Conservation (phyloP, 2,888 invertebrate genomes). For the Suillia variegata region DNA sequence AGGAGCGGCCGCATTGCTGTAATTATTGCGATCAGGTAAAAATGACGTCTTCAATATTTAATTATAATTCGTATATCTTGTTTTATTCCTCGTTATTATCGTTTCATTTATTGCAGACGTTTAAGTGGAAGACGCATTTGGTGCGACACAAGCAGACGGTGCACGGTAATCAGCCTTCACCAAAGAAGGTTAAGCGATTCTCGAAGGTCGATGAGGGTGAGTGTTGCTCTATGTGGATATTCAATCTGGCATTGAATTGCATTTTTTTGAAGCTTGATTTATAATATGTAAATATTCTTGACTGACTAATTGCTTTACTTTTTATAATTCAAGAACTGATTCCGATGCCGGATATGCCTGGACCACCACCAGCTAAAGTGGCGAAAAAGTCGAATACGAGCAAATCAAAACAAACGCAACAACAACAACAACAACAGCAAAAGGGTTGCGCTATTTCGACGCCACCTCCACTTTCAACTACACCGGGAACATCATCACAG, state of each 20-base stretch:
- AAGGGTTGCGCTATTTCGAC: conserved; percentile 51
- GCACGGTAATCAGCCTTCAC: conserved; percentile 57
- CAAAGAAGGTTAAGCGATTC: conserved; percentile 57
- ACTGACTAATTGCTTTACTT: too few relatives aligned
- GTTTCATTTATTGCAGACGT: conserved; percentile 43
- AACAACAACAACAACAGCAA: conserved; percentile 36
- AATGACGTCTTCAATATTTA: neutral
- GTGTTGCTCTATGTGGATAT: conserved; percentile 12
- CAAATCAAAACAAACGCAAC: conserved; percentile 53
- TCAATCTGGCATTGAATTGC: neutral
- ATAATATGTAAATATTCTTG: too few relatives aligned
- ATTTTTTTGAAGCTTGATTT: conserved; percentile 6
- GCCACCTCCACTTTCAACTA: conserved; percentile 56
- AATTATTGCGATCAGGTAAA: conserved; percentile 58
- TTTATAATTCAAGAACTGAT: too few relatives aligned
- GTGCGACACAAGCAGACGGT: conserved; percentile 60
- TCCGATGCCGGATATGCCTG: conserved; percentile 56
- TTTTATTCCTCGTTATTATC: neutral
- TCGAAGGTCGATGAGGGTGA: conserved; percentile 58
- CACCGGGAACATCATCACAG: conserved; percentile 55
- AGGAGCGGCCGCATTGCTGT: conserved; percentile 60
- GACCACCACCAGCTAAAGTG: conserved; percentile 58
- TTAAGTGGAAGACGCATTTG: conserved; percentile 61
- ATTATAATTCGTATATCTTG: neutral
- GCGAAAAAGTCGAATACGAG: conserved; percentile 55